These are phyloP conservation scores for Ifrita kowaldi DNA, from an alignment of 2,113 vertebrate species.

Conservation along the genomic window DNA sequence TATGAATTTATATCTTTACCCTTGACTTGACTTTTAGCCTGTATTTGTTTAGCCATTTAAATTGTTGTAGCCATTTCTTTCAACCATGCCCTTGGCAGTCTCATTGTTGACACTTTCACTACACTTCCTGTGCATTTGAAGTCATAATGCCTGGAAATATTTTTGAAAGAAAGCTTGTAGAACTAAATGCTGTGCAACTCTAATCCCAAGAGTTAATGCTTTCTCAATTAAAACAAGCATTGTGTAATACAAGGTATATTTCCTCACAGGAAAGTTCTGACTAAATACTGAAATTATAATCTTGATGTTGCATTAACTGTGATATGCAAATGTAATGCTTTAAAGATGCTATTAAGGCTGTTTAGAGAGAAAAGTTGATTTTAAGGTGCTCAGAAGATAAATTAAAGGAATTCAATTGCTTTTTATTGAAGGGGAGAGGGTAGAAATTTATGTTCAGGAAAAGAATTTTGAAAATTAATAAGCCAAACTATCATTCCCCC, in stretches of 20 bases:
- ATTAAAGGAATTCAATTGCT: background rate
- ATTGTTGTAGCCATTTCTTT: conserved; percentile 57
- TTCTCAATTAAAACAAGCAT: background rate
- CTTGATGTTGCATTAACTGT: background rate
- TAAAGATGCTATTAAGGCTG: background rate
- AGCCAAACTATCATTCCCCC: background rate
- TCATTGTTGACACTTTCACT: conserved; percentile 45
- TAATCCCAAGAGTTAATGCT: background rate
- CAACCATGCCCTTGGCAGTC: conserved; percentile 61
- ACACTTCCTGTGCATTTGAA: background rate
- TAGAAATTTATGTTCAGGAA: background rate
- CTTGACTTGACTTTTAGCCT: conserved; percentile 70
- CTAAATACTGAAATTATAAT: background rate
- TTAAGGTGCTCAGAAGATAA: background rate
- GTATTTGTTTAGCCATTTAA: conserved; percentile 59
- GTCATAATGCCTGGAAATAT: background rate
- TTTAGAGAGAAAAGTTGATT: background rate
- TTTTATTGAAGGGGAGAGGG: background rate
- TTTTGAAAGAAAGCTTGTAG: background rate
- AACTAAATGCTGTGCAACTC: background rate
- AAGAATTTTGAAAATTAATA: background rate
- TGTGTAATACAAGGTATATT: background rate
- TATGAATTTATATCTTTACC: conserved; percentile 62
- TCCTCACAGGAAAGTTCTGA: background rate
- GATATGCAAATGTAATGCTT: background rate